Evolutionary conservation across 2,888 invertebrate species (phyloP).

Genomic region (Pharmacophagus antenor): DNA sequence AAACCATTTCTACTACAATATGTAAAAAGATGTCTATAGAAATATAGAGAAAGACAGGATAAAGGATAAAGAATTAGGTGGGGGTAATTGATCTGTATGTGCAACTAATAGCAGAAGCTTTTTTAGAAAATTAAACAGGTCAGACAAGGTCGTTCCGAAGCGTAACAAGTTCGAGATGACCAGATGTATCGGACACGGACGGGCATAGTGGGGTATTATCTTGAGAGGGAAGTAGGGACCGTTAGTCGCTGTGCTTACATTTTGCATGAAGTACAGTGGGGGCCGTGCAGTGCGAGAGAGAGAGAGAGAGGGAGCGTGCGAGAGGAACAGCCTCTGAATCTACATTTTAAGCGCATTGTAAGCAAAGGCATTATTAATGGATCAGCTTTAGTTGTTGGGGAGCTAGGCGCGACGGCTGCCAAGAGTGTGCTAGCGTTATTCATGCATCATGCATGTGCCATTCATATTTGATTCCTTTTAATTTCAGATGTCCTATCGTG

Average conservation of each 20-base stretch:
- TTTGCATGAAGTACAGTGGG: constrained; percentile 66
- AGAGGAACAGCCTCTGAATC: constrained; percentile 64
- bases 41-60: too few relatives aligned
- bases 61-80: too few relatives aligned
- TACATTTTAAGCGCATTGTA: constrained; percentile 81
- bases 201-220: constrained; percentile 60
- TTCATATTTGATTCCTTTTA: constrained; percentile 80
- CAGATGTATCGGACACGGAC: constrained; percentile 46
- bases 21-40: too few relatives aligned
- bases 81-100: too few relatives aligned
- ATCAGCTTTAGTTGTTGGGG: constrained; percentile 78
- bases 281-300: constrained; percentile 51
- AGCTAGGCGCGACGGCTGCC: constrained; percentile 67
- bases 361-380: constrained; percentile 80
- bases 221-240: constrained; percentile 58
- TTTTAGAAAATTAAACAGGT: background rate
- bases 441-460: constrained; percentile 74
- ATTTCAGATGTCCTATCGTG: constrained; percentile 72
- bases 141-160: background rate
- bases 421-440: constrained; percentile 60
- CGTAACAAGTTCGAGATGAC: constrained; percentile 38
- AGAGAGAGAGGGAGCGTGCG: too few relatives aligned
- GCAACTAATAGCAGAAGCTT: background rate
- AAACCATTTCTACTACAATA: too few relatives aligned
- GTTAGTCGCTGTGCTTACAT: constrained; percentile 66